A percentile compares a stretch with the other conserved stretches of the same genome.
phyloP scores from a whole-genome alignment of 2,888 invertebrate species.

The Tetheella fluctuosa region DNA sequence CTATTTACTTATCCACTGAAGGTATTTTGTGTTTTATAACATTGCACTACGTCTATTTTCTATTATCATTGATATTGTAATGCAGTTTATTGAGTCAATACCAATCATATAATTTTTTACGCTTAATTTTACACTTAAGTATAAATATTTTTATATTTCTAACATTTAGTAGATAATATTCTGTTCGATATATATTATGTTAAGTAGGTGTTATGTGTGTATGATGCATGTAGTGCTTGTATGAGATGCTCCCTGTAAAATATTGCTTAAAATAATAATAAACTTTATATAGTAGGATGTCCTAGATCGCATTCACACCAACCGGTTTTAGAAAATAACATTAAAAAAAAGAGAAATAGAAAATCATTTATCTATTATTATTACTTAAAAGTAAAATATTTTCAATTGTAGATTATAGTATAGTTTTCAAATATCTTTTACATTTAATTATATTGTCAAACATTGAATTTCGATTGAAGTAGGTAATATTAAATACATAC shows the following conservation, averaged over 20 bases:
- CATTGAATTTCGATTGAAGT: slow-evolving; percentile 46
- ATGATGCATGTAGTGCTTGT: slow-evolving; percentile 21
- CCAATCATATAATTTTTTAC: not conserved
- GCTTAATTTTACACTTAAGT: not conserved
- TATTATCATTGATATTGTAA: slow-evolving; percentile 17
- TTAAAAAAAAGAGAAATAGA: not conserved
- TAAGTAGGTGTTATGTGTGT: slow-evolving; percentile 6
- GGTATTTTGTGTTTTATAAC: slow-evolving; percentile 48
- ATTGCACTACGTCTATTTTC: slow-evolving; percentile 46
- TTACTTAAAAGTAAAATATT: slow-evolving; percentile 19
- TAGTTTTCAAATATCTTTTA: slow-evolving; percentile 40
- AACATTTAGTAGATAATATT: not conserved
- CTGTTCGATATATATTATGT: not conserved
- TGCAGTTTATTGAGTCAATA: not conserved
- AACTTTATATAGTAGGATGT: slow-evolving; percentile 8
- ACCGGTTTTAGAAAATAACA: not conserved
- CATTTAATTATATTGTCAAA: slow-evolving; percentile 63
- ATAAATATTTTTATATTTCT: slow-evolving; percentile 1
- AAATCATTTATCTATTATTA: not conserved
- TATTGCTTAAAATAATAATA: slow-evolving; percentile 21
- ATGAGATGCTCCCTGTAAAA: slow-evolving; percentile 36
- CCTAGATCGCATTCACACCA: not conserved
- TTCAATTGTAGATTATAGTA: not conserved
- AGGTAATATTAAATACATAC: not conserved
- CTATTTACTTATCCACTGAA: slow-evolving; percentile 42